phyloP scores from a whole-genome alignment of 92 coral and sea anemone genomes.

The Palythoa grandis region DNA sequence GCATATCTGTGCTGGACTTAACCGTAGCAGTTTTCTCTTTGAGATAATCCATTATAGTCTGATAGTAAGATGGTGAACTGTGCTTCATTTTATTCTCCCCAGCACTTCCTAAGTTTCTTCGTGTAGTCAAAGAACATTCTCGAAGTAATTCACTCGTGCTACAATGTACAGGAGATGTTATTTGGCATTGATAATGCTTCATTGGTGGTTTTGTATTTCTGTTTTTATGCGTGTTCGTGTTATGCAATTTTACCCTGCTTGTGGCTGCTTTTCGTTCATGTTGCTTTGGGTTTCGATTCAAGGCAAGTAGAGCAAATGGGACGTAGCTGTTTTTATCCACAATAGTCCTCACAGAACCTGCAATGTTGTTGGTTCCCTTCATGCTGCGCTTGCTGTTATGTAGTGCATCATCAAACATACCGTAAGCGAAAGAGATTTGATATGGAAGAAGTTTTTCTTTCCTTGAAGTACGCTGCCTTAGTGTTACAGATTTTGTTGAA shows the following conservation, averaged over 20 bases:
- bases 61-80: not conserved
- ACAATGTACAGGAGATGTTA: not conserved
- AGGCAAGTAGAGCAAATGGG: not conserved
- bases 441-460: constrained; percentile 16
- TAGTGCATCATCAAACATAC: not conserved
- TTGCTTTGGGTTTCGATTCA: not conserved
- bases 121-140: constrained; percentile 29
- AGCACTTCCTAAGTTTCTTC: constrained; percentile 10
- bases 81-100: not conserved
- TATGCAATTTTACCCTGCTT: not conserved
- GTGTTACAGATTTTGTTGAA: not conserved
- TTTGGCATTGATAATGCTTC: not conserved
- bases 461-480: not conserved
- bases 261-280: not conserved
- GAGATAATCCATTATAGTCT: not conserved
- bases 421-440: constrained; percentile 12
- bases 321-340: not conserved
- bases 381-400: not conserved
- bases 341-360: not conserved
- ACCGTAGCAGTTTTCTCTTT: not conserved
- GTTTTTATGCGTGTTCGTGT: not conserved
- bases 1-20: not conserved
- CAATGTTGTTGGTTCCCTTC: not conserved
- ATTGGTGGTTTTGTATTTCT: no score
- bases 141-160: constrained; percentile 11